A percentile compares a stretch with the other conserved stretches of the same genome.
phyloP scores from a whole-genome alignment of 2,797 vertebrate genomes.

The Pitangus sulphuratus region DNA sequence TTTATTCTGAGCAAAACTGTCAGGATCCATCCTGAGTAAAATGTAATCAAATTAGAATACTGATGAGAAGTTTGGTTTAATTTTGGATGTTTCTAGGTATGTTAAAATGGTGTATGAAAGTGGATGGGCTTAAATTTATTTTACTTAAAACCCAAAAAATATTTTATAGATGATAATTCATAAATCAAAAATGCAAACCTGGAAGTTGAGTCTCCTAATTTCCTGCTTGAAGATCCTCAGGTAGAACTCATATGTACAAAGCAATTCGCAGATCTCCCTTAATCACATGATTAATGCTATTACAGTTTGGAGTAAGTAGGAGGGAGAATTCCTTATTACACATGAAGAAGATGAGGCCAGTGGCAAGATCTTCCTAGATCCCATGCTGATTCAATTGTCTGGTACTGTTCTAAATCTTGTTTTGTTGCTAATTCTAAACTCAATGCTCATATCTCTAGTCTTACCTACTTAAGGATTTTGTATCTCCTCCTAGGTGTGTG shows the following conservation, averaged over 20 bases:
- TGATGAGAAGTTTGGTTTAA: background rate
- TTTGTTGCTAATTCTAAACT: background rate
- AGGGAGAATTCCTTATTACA: background rate
- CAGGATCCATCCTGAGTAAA: background rate
- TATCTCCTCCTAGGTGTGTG: background rate
- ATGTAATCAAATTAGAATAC: background rate
- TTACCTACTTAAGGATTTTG: background rate
- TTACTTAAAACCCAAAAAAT: background rate
- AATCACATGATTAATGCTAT: slow-evolving; percentile 37
- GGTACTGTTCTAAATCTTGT: background rate
- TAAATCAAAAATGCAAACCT: background rate
- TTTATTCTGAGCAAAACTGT: background rate
- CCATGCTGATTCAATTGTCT: background rate
- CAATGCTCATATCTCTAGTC: background rate
- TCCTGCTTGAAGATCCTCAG: background rate
- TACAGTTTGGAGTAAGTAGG: slow-evolving; percentile 29
- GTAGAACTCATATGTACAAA: background rate
- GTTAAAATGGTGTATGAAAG: background rate
- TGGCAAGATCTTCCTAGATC: background rate
- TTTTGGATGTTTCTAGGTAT: background rate
- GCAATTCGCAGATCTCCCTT: background rate
- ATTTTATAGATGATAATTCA: background rate
- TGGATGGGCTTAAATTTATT: background rate
- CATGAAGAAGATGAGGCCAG: background rate
- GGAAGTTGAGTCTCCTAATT: background rate